Percentiles rank a stretch among this genome's conserved stretches.
phyloP scores from a whole-genome alignment of 1,140 invertebrate genomes.

The Uloborus diversus region DNA sequence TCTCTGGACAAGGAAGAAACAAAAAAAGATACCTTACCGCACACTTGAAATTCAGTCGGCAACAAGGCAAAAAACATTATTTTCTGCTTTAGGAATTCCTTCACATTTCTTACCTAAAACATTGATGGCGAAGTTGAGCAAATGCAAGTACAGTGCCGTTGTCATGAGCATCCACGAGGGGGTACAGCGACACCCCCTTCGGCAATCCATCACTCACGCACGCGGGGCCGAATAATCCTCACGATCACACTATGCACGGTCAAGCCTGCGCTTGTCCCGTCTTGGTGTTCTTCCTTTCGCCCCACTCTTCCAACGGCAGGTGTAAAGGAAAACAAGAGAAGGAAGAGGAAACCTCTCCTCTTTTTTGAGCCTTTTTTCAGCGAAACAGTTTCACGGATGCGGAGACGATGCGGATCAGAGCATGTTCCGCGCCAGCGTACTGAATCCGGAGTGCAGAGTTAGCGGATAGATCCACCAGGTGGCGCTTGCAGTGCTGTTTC shows the following conservation, averaged over 20 bases:
- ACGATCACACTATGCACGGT: not conserved
- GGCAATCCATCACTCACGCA: slow-evolving; percentile 31
- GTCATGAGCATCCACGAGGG: slow-evolving; percentile 32
- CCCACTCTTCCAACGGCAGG: not conserved
- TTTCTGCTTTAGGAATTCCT: too few relatives aligned
- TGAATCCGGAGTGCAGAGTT: slow-evolving; percentile 12
- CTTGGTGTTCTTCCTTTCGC: not conserved
- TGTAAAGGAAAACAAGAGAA: not conserved
- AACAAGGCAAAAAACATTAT: too few relatives aligned
- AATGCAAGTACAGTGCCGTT: slow-evolving; percentile 45
- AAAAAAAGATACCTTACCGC: too few relatives aligned
- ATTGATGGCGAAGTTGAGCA: slow-evolving; percentile 52
- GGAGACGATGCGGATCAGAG: slow-evolving; percentile 26
- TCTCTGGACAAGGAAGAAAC: too few relatives aligned
- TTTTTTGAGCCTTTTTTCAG: not conserved
- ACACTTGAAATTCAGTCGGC: too few relatives aligned
- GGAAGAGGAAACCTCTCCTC: not conserved
- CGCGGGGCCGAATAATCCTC: not conserved
- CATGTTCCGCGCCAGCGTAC: slow-evolving; percentile 4
- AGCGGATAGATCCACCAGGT: slow-evolving; percentile 20
- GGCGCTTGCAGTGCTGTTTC: not conserved
- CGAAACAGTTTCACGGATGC: slow-evolving; percentile 28
- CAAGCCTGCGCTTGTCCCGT: not conserved
- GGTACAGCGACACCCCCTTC: slow-evolving; percentile 21
- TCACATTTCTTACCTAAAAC: slow-evolving; percentile 40